Conservation (phyloP, 2,797 vertebrate genomes). For the Scolopax bukidnonensis region DNA sequence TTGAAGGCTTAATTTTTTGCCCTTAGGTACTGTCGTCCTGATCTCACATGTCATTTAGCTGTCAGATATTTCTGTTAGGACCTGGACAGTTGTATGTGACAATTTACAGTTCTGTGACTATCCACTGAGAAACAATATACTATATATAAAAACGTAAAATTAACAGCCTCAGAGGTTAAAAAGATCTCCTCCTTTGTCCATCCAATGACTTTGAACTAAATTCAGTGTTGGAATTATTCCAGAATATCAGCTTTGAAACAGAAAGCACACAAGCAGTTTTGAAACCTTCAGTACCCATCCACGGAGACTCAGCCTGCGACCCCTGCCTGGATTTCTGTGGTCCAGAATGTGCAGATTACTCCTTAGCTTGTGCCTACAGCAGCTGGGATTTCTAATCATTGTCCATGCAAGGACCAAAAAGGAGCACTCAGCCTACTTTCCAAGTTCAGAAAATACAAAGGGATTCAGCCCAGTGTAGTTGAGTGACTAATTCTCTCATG, state of each 20-base stretch:
- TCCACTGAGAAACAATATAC: neutral
- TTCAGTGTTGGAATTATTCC: neutral
- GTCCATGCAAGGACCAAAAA: neutral
- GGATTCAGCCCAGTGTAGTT: neutral
- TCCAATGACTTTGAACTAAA: neutral
- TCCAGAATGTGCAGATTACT: neutral
- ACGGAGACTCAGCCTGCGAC: neutral
- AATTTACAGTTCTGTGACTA: neutral
- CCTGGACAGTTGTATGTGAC: neutral
- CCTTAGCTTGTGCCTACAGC: neutral
- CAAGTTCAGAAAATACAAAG: neutral
- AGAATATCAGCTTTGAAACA: neutral
- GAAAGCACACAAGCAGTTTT: neutral
- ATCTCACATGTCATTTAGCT: neutral
- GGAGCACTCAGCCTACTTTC: neutral
- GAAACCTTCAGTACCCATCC: neutral
- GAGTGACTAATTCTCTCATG: neutral
- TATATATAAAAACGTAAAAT: neutral
- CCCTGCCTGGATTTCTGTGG: neutral
- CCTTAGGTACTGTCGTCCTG: rapidly evolving
- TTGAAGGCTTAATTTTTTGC: neutral
- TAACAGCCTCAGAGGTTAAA: neutral
- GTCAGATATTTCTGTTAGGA: neutral
- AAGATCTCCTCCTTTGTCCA: neutral
- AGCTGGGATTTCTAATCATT: neutral